Percentiles rank a stretch among this genome's conserved stretches.
These are phyloP conservation scores for Phylloscopus trochiloides DNA, from an alignment of 2,113 vertebrate species.

Conservation along the genomic window DNA sequence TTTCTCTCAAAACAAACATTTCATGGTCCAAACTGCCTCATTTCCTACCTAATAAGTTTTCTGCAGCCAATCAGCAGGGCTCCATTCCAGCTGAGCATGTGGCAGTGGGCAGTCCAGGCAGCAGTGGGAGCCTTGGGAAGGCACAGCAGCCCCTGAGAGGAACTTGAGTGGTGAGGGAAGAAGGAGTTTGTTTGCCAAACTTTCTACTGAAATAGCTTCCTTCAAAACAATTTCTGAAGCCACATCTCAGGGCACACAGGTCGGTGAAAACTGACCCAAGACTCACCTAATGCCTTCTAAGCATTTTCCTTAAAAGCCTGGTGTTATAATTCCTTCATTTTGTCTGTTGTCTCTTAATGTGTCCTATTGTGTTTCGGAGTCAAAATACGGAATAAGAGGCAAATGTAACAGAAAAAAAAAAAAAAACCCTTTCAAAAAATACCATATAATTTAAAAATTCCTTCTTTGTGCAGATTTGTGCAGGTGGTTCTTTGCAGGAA, in stretches of 20 bases:
- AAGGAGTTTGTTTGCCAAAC: accelerated
- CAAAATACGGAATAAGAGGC: neutral
- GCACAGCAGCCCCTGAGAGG: neutral
- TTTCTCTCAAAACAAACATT: neutral
- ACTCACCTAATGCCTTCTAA: neutral
- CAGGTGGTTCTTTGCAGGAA: neutral
- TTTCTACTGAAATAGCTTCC: neutral
- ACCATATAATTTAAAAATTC: neutral
- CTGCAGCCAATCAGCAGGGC: accelerated
- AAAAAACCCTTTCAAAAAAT: neutral
- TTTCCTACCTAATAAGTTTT: neutral
- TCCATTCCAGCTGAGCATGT: neutral
- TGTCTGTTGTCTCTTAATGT: neutral
- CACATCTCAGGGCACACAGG: accelerated
- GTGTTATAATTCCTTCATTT: neutral
- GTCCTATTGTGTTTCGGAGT: neutral
- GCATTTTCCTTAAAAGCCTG: neutral
- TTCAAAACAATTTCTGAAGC: neutral
- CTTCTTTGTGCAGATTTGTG: neutral
- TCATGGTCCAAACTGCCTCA: accelerated
- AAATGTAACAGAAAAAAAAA: neutral
- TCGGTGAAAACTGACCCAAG: neutral
- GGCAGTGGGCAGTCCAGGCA: accelerated
- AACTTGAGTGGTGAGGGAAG: neutral
- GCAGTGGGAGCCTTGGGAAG: neutral